Evolutionary conservation across 1,140 invertebrate species (phyloP), one percentile per base, ranked within the genome.

Genomic region (Xylocopa sonorina): DNA sequence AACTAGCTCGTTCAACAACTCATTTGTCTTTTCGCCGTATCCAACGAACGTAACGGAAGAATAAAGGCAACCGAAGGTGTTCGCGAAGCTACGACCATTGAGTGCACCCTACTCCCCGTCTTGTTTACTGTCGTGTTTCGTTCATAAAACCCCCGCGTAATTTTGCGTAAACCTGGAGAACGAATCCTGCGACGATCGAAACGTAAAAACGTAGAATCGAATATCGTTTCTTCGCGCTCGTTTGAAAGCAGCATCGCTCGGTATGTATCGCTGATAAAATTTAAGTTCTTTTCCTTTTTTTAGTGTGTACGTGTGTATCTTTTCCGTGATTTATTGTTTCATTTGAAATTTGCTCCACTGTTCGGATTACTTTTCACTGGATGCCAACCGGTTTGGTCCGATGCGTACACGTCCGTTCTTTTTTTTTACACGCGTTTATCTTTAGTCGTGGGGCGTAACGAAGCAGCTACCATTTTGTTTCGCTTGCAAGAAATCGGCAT

Each of bases 381-480:
- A 62, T 63, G 73, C 18, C 48, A 46, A 57, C 21, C 16, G n/a
- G n/a, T 73, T 72, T 63, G 57, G n/a, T 64, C 38, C 38, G 34
- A 62, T 48, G 57, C 55, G 16, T 62, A 53, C 27, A 53, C 34
- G 7, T 21, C 38, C 27, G 6, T 51, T 2, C 41, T 18, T 72
- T 32, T 46, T 29, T 72, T 32, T 46, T 29, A 53, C 38, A 72
- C 21, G 57, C 58, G 38, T 60, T 48, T 41, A 60, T 71, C n/a
- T 57, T 77, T 48, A 81, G 32, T 75, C 21, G 73, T 66, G 46
- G 87, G 83, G 85, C 84, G 75, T 84, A 85, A 85, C 81, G 86
- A 88, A 86, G 83, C 83, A 90, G 82, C 87, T 81, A 89, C 86
- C 89, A 89, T 91, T 91, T 88, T 90, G 88, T 92, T 89, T 89